Conservation (phyloP, 1,140 invertebrate genomes). For the Hetaerina americana region DNA sequence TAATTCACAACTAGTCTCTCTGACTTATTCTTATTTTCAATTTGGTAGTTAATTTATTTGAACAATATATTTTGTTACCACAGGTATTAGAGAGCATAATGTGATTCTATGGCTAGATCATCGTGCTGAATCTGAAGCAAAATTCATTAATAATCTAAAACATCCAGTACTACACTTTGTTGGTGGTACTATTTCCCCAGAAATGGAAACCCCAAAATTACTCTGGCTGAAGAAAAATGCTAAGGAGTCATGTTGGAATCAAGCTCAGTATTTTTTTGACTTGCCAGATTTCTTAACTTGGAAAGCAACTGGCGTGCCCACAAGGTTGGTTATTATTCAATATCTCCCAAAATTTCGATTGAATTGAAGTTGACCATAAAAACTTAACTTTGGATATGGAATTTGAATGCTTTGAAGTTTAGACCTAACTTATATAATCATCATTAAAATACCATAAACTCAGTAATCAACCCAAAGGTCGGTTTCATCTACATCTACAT, state of each 20-base stretch:
- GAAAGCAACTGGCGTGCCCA: constrained; percentile 66
- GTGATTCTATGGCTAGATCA: constrained; percentile 97
- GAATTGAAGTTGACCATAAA: no score
- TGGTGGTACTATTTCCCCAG: constrained; percentile 81
- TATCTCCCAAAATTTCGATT: constrained; percentile 2
- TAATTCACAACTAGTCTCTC: background rate
- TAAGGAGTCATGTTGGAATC: constrained; percentile 45
- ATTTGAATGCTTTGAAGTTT: no score
- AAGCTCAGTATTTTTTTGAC: constrained; percentile 70
- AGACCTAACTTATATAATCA: no score
- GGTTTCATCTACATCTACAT: no score
- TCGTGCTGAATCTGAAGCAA: constrained; percentile 67
- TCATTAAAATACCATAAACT: no score
- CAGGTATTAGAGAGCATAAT: constrained; percentile 58
- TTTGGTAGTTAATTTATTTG: no score
- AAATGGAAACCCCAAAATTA: constrained; percentile 94
- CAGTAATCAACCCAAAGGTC: no score
- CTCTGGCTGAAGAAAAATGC: constrained; percentile 84
- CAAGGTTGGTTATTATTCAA: no score
- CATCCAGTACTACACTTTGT: constrained; percentile 72
- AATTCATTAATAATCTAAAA: constrained; percentile 61
- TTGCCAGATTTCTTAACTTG: constrained; percentile 89
- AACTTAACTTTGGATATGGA: no score
- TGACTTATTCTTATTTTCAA: background rate
- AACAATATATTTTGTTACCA: no score